A percentile compares a stretch with the other conserved stretches of the same genome.
phyloP scores from a whole-genome alignment of 2,797 vertebrate species.

The Sandelia bainsii region DNA sequence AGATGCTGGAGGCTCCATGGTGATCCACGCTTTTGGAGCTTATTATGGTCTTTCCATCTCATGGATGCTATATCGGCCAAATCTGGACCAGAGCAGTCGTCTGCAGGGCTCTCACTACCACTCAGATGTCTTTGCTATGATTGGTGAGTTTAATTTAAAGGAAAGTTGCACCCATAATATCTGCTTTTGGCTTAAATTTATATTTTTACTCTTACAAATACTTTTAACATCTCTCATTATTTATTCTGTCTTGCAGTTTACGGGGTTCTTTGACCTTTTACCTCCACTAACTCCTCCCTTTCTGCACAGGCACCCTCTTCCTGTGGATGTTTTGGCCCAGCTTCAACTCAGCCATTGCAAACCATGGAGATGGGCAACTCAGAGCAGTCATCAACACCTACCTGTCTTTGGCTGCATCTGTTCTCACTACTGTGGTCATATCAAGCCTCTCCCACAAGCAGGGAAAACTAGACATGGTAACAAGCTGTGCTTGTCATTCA shows the following conservation, averaged over 20 bases:
- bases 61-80: constrained; percentile 91
- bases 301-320: constrained; percentile 90
- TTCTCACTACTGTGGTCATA: constrained; percentile 91
- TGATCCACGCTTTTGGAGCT: constrained; percentile 95
- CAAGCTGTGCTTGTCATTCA: neutral
- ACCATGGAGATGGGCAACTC: constrained; percentile 94
- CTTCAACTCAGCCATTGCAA: constrained; percentile 94
- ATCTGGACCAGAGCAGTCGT: constrained; percentile 88
- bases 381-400: constrained; percentile 96
- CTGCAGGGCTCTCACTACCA: constrained; percentile 90
- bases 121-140: constrained; percentile 95
- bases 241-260: neutral
- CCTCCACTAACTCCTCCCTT: neutral
- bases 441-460: constrained; percentile 92
- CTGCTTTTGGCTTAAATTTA: neutral
- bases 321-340: constrained; percentile 99
- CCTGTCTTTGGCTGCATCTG: constrained; percentile 91
- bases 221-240: neutral
- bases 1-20: constrained; percentile 98
- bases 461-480: constrained; percentile 97
- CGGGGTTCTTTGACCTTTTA: neutral
- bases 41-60: constrained; percentile 96
- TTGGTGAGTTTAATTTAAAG: constrained; percentile 85
- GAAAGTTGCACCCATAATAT: neutral
- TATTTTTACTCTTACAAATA: neutral